Evolutionary conservation across 2,113 vertebrate genomes (phyloP), one percentile per base, ranked within the genome.

Genomic region (Rhinogobius similis): DNA sequence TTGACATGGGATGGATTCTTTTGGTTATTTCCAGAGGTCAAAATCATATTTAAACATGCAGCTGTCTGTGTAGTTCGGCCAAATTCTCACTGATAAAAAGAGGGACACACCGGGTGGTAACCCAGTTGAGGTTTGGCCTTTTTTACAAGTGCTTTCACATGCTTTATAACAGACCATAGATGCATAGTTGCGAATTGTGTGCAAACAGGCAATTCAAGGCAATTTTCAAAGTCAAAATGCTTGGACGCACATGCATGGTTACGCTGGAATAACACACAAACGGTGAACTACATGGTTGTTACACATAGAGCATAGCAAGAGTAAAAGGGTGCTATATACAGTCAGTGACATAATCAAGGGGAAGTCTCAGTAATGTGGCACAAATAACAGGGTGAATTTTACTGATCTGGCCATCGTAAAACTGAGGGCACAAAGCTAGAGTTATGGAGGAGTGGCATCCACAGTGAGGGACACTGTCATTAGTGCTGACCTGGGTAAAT

Each of bases 401-500:
- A 61, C 58, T 61, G 58, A 61, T 74, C 52, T 65, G 58, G 36
- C 32, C 67, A 67, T 62, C 44, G 21, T 65, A 24, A 68, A 61
- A 58, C 77, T 72, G 71, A 50, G 36, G 44, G 58, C 62, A 55
- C 76, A 82, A 79, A 10, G 16, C 23, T 24, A 41, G 61, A 82
- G 64, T 50, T 38, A 61, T 59, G 55, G 55, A 24, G 63, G 70
- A 12, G 52, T 53, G 55, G 73, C 32, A 65, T 87, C 82, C 72
- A 29, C 53, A 69, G 55, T 50, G 32, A 61, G 72, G 4, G 41
- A 58, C 68, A 77, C 80, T 81, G 77, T 82, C 44, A 86, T 88
- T 82, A 89, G 61, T 27, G 71, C 78, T 67, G 82, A 85, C 79
- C 84, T 75, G 77, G 73, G 81, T 85, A 84, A 90, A 91, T 83